phyloP scores from a whole-genome alignment of 2,113 vertebrate genomes.

The Brachypodius melanocephalos region DNA sequence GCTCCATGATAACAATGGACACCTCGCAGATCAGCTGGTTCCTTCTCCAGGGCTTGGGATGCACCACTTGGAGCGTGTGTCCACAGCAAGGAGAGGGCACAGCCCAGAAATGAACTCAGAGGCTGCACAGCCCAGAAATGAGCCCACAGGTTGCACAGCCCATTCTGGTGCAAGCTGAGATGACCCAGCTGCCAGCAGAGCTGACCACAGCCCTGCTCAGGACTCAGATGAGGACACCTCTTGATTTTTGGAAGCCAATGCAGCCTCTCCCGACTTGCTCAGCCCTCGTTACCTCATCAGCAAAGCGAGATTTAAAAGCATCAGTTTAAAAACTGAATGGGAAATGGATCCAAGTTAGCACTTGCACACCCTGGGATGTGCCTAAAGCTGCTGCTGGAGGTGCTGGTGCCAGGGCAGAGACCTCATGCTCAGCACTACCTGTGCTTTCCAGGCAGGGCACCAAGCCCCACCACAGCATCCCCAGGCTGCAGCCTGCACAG shows the following conservation, averaged over 20 bases:
- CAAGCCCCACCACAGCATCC: background rate
- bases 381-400: constrained; percentile 20
- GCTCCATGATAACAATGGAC: accelerated
- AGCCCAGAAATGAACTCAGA: background rate
- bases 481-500: background rate
- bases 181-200: background rate
- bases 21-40: accelerated
- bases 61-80: accelerated
- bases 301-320: background rate
- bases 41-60: background rate
- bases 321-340: background rate
- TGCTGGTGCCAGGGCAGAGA: constrained; percentile 27
- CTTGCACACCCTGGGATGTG: background rate
- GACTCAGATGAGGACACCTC: background rate
- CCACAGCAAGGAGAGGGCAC: background rate
- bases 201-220: background rate
- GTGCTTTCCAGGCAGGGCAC: background rate
- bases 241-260: background rate
- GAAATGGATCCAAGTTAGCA: constrained; percentile 23
- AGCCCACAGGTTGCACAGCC: background rate
- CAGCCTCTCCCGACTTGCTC: background rate
- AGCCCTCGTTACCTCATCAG: background rate
- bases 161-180: accelerated
- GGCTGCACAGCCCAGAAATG: background rate
- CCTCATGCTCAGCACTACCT: background rate